These are phyloP conservation scores for Melieria omissa DNA, from an alignment of 2,888 invertebrate genomes.

Conservation along the genomic window DNA sequence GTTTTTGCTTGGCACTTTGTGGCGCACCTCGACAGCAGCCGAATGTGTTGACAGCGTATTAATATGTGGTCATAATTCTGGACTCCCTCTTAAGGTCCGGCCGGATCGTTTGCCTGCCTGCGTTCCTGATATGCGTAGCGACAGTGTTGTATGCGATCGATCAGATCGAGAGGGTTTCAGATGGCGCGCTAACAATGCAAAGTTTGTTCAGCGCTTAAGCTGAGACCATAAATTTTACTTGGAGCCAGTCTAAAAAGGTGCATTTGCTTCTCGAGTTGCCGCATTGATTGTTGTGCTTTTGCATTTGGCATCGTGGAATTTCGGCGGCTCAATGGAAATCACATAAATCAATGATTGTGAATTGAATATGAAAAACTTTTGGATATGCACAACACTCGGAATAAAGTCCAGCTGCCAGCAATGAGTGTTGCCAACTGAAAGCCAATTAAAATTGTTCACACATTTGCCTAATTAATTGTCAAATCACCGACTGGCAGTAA, in stretches of 20 bases:
- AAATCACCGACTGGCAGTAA: conserved; percentile 53
- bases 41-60: conserved; percentile 65
- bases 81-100: background rate
- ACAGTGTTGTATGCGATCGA: no score
- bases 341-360: no score
- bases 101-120: background rate
- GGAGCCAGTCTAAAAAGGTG: no score
- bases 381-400: no score
- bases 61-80: conserved; percentile 60
- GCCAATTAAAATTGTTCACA: conserved; percentile 67
- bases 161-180: no score
- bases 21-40: conserved; percentile 47
- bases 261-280: no score
- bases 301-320: no score
- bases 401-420: no score
- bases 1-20: background rate
- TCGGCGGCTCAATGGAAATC: no score
- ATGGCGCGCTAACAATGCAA: conserved; percentile 11
- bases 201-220: conserved; percentile 26
- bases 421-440: background rate
- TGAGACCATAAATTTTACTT: conserved; percentile 25
- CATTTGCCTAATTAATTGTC: conserved; percentile 66
- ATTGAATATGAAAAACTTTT: no score
- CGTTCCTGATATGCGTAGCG: background rate
- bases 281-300: no score